Evolutionary conservation across 2,113 vertebrate species (phyloP).

Genomic region (Petroica traversi): DNA sequence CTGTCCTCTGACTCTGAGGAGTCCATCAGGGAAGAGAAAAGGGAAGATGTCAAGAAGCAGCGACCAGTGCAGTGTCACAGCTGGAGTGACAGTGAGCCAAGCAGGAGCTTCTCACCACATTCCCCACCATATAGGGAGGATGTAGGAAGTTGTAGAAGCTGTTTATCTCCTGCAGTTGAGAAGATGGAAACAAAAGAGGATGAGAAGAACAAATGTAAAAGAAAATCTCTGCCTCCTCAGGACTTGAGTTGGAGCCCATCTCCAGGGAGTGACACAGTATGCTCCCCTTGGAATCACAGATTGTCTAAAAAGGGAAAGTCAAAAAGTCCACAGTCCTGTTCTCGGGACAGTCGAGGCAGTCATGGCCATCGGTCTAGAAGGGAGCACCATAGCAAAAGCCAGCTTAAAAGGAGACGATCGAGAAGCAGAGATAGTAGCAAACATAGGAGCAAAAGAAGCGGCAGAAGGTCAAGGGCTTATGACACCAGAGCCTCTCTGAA

Average conservation of each 20-base stretch:
- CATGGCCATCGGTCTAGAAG: slow-evolving; percentile 46
- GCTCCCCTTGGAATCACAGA: slow-evolving; percentile 48
- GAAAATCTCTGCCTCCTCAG: not conserved
- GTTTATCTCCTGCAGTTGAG: not conserved
- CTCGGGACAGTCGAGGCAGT: slow-evolving; percentile 49
- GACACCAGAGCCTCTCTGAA: slow-evolving; percentile 69
- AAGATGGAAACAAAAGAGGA: slow-evolving; percentile 31
- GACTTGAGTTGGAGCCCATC: slow-evolving; percentile 41
- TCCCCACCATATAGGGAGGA: slow-evolving; percentile 59
- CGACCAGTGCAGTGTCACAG: slow-evolving; percentile 75
- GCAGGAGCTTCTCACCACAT: slow-evolving; percentile 68
- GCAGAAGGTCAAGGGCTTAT: slow-evolving; percentile 68
- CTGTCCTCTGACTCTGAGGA: slow-evolving; percentile 89
- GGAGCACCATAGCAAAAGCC: slow-evolving; percentile 64
- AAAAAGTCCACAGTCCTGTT: slow-evolving; percentile 68
- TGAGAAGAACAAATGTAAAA: slow-evolving; percentile 42
- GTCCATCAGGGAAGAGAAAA: slow-evolving; percentile 71
- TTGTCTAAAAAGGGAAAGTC: slow-evolving; percentile 38
- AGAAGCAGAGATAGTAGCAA: slow-evolving; percentile 77
- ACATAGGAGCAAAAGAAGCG: slow-evolving; percentile 61
- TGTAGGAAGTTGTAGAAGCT: slow-evolving; percentile 35
- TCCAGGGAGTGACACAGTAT: slow-evolving; percentile 45
- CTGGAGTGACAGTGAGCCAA: slow-evolving; percentile 74
- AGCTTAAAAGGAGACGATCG: slow-evolving; percentile 58
- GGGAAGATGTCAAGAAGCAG: slow-evolving; percentile 66